A percentile compares a stretch with the other conserved stretches of the same genome.
Conservation (phyloP, 2,888 invertebrate species). For the Tachystola acroxantha region DNA sequence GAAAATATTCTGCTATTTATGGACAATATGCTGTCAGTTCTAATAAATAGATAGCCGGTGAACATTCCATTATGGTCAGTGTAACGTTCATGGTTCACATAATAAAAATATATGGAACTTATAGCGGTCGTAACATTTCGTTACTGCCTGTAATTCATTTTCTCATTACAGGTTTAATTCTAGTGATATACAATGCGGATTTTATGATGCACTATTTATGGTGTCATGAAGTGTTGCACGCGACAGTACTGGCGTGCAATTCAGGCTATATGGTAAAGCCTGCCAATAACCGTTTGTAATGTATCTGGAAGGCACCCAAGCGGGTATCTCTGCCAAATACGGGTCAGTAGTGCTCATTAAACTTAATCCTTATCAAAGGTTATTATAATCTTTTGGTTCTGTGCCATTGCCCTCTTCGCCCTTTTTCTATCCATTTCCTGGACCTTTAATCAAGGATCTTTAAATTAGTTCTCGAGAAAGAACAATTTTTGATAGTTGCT, state of each 20-base stretch:
- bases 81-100: conserved; percentile 36
- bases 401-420: no score
- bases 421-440: no score
- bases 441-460: no score
- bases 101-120: conserved; percentile 49
- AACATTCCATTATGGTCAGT: conserved; percentile 24
- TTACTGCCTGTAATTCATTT: conserved; percentile 51
- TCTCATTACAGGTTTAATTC: conserved; percentile 62
- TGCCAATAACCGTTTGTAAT: conserved; percentile 38
- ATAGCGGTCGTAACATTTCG: conserved; percentile 44
- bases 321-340: conserved; percentile 28
- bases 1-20: conserved; percentile 44
- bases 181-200: conserved; percentile 31
- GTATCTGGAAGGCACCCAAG: conserved; percentile 37
- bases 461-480: no score
- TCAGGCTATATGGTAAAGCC: conserved; percentile 8
- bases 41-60: conserved; percentile 50
- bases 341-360: conserved; percentile 24
- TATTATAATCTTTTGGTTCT: not conserved
- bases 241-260: conserved; percentile 34
- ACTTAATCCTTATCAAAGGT: conserved; percentile 11
- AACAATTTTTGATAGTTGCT: no score
- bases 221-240: conserved; percentile 41
- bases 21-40: conserved; percentile 48
- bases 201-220: conserved; percentile 37